These are phyloP conservation scores for Drosophila aff. DNA, from an alignment of 1,140 invertebrate genomes.

Conservation along the genomic window DNA sequence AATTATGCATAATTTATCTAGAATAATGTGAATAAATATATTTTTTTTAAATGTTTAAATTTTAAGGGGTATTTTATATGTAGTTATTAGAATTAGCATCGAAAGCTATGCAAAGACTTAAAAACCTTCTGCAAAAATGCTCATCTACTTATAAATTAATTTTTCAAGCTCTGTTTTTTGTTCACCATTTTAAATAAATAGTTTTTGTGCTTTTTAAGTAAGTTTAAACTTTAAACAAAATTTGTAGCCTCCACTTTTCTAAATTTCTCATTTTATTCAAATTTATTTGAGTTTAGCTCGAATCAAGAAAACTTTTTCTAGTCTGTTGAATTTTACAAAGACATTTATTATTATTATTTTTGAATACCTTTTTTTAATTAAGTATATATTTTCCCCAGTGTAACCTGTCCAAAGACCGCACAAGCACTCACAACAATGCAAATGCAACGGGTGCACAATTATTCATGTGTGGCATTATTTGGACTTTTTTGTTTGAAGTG, in stretches of 20 bases:
- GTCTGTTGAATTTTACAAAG: not conserved
- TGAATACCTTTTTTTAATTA: too few relatives aligned
- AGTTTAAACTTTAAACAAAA: too few relatives aligned
- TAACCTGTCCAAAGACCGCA: conserved; percentile 26
- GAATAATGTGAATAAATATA: not conserved
- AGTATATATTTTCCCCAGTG: conserved; percentile 3
- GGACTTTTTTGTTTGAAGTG: conserved; percentile 14
- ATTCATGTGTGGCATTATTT: conserved; percentile 27
- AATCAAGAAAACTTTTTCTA: not conserved
- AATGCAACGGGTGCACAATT: conserved; percentile 41
- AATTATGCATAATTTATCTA: not conserved
- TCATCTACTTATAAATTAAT: too few relatives aligned
- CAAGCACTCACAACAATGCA: conserved; percentile 47
- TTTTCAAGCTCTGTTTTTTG: too few relatives aligned
- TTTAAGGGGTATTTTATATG: not conserved
- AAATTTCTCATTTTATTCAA: too few relatives aligned
- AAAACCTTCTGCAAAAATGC: too few relatives aligned
- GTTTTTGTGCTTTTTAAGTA: too few relatives aligned
- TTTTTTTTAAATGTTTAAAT: too few relatives aligned
- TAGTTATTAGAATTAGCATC: not conserved
- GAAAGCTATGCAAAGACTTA: not conserved
- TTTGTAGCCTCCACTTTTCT: too few relatives aligned
- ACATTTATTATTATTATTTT: not conserved
- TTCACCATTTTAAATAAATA: too few relatives aligned
- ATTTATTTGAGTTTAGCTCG: not conserved